A percentile compares a stretch with the other conserved stretches of the same genome.
These are phyloP conservation scores for Deilephila elpenor DNA, from an alignment of 2,888 invertebrate species.

Conservation along the genomic window DNA sequence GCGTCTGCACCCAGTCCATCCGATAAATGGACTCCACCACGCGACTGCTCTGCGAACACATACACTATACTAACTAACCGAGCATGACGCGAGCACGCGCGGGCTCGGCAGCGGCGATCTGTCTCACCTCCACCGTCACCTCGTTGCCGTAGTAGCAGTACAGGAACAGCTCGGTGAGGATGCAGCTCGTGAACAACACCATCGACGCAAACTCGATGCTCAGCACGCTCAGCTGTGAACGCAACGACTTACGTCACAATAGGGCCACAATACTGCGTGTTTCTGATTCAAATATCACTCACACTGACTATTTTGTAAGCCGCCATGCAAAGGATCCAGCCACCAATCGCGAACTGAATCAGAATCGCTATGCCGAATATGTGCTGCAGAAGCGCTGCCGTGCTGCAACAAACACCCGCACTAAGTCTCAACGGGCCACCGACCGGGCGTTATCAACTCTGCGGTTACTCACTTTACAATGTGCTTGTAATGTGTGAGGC, in stretches of 20 bases:
- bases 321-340: constrained; percentile 79
- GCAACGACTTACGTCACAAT: neutral
- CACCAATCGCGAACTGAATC: constrained; percentile 73
- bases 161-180: constrained; percentile 81
- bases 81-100: neutral
- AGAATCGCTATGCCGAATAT: constrained; percentile 70
- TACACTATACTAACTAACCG: neutral
- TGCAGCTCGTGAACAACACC: constrained; percentile 80
- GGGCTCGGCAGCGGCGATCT: neutral
- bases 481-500: constrained; percentile 61
- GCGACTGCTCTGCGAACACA: constrained; percentile 67
- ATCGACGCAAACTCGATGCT: constrained; percentile 81
- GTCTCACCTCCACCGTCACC: constrained; percentile 77
- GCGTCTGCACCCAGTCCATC: constrained; percentile 62
- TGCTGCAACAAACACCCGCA: constrained; percentile 47
- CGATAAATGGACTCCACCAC: constrained; percentile 71
- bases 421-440: neutral
- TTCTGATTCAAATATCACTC: constrained; percentile 37
- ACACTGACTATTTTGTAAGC: constrained; percentile 74
- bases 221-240: constrained; percentile 58
- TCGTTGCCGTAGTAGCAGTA: constrained; percentile 86
- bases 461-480: constrained; percentile 56
- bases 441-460: neutral
- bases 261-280: neutral
- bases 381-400: constrained; percentile 57